Conservation (phyloP, 2,797 vertebrate genomes). For the Lepus townsendii region DNA sequence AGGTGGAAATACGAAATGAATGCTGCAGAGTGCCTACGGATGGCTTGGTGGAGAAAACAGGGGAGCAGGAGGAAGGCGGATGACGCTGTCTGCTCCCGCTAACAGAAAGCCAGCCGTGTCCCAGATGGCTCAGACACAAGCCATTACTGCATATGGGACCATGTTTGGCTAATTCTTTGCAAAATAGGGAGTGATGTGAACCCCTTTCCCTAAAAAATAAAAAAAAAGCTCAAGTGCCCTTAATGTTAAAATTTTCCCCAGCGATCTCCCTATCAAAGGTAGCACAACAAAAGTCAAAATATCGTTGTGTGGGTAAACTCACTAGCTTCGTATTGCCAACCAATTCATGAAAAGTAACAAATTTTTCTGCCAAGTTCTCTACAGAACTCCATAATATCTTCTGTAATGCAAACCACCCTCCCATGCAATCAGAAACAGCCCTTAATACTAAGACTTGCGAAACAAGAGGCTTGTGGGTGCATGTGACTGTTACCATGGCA, state of each 20-base stretch:
- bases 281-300: not conserved
- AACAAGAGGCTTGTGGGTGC: not conserved
- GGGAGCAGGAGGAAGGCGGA: no score
- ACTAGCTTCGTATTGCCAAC: not conserved
- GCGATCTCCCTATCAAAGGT: not conserved
- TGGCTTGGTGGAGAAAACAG: not conserved
- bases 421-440: not conserved
- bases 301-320: not conserved
- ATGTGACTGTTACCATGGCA: accelerated
- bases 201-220: conserved; percentile 5
- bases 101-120: not conserved
- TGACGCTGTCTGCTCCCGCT: accelerated
- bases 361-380: not conserved
- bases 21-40: not conserved
- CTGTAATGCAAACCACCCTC: not conserved
- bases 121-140: not conserved
- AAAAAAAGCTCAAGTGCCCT: not conserved
- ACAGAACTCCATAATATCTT: not conserved
- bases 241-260: not conserved
- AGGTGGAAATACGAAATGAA: not conserved
- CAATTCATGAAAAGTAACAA: not conserved
- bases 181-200: not conserved
- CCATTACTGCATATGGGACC: not conserved
- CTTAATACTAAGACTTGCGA: not conserved
- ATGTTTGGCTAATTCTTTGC: not conserved